A percentile compares a stretch with the other conserved stretches of the same genome.
Conservation (phyloP, 2,888 invertebrate species). For the Gastrophysa polygoni region DNA sequence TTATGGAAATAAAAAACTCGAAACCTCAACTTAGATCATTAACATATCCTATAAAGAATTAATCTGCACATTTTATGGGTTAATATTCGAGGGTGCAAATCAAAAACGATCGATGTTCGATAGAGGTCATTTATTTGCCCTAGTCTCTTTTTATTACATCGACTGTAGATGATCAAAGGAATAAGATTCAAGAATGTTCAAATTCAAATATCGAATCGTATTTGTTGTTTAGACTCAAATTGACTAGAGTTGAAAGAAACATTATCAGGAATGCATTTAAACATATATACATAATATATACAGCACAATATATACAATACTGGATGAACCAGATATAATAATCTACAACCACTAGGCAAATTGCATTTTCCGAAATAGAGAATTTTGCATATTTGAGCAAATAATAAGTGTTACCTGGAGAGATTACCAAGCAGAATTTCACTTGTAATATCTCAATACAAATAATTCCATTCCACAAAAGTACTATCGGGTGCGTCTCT, state of each 20-base stretch:
- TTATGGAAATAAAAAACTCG: too few relatives aligned
- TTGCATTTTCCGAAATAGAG: not conserved
- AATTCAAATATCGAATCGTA: slow-evolving; percentile 39
- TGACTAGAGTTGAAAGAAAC: slow-evolving; percentile 51
- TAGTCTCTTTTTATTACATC: slow-evolving; percentile 55
- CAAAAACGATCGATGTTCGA: not conserved
- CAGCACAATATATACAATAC: slow-evolving; percentile 11
- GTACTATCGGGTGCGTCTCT: too few relatives aligned
- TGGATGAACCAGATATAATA: not conserved
- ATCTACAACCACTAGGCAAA: not conserved
- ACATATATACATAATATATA: slow-evolving; percentile 46
- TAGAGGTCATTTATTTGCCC: slow-evolving; percentile 43
- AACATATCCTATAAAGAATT: too few relatives aligned
- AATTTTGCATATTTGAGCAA: not conserved
- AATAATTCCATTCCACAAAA: too few relatives aligned
- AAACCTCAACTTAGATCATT: too few relatives aligned
- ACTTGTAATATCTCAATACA: too few relatives aligned
- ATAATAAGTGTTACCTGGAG: not conserved
- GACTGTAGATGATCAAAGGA: slow-evolving; percentile 48
- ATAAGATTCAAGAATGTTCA: slow-evolving; percentile 48
- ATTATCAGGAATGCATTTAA: slow-evolving; percentile 54
- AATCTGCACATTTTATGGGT: too few relatives aligned
- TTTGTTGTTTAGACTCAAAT: slow-evolving; percentile 33
- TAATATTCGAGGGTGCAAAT: too few relatives aligned
- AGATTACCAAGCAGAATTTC: not conserved